Percentiles rank a stretch among this genome's conserved stretches.
These are phyloP conservation scores for Picus viridis DNA, from an alignment of 2,797 vertebrate species.

Conservation along the genomic window DNA sequence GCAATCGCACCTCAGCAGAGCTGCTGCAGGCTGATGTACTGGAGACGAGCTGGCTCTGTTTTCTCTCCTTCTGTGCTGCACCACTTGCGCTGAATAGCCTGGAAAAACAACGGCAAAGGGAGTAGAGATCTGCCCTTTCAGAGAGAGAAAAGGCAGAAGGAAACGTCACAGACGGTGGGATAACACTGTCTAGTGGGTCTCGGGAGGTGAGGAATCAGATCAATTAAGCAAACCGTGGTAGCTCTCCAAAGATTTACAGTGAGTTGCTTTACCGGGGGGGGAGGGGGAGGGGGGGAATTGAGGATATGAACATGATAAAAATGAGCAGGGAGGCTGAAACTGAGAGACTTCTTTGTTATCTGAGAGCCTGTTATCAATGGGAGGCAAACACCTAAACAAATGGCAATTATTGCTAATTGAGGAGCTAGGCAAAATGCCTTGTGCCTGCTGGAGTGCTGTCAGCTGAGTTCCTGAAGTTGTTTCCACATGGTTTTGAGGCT, in stretches of 20 bases:
- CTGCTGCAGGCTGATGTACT: background rate
- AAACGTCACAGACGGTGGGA: background rate
- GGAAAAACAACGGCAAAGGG: background rate
- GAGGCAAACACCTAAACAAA: constrained; percentile 66
- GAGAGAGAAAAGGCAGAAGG: constrained; percentile 12
- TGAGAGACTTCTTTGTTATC: constrained; percentile 67
- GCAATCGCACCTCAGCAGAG: background rate
- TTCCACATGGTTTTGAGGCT: constrained; percentile 44
- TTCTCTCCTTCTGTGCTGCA: background rate
- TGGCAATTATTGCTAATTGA: constrained; percentile 55
- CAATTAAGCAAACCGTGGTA: background rate
- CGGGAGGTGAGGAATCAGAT: background rate
- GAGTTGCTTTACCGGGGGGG: constrained; percentile 4
- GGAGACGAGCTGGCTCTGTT: background rate
- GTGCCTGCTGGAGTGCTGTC: constrained; percentile 44
- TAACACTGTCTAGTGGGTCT: background rate
- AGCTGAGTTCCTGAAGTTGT: background rate
- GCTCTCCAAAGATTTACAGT: constrained; percentile 26
- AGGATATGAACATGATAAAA: constrained; percentile 60
- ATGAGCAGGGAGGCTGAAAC: constrained; percentile 26
- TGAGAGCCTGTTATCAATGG: constrained; percentile 54
- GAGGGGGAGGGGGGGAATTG: constrained; percentile 30
- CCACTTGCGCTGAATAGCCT: background rate
- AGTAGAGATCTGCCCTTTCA: background rate
- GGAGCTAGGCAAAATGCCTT: constrained; percentile 23